Evolutionary conservation across 2,888 invertebrate species (phyloP), one percentile per base, ranked within the genome.

Genomic region (Andrena bicolor): DNA sequence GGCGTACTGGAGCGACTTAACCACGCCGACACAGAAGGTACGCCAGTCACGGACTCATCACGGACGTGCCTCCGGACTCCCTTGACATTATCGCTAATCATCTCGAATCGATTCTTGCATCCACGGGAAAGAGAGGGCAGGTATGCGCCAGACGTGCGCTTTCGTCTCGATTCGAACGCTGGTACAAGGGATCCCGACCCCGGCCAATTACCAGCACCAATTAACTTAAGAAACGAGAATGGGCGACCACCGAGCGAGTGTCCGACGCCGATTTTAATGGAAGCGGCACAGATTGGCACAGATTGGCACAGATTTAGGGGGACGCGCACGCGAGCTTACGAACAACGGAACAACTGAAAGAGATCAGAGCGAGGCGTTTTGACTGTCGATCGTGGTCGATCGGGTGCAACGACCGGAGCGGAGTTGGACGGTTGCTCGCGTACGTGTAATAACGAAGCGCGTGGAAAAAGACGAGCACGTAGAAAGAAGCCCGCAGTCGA

Each of bases 51-150:
- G 90, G 89, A 92, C 85, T 90, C 88, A 84, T 88, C 88, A 86
- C 83, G 88, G 86, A 93, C 93, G 92, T 92, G 92, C 90, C 92
- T 91, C 87, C 78, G 70, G 20, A 82, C 83, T 88, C 90, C 90
- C 90, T 90, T 90, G 91, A 88, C 89, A 92, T 92, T 91, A 92
- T 91, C 92, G 89, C 90, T 91, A 92, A 91, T 92, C 90, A 91
- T 91, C 84, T 88, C 84, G 87, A 87, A 89, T 91, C 90, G 89
- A 91, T 89, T 89, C 89, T 87, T 76, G 83, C 70, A 72, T 87
- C 85, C 70, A 81, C 56, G 82, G 64, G 78, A 78, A 80, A 78
- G 75, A 69, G 76, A 63, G 61, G 61, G 20, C 64, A 68, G 79
- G 72, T 77, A 76, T 76, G 66, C 74, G 41, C 60, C 75, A 60